These are phyloP conservation scores for roundworm (Caenorhabditis elegans) DNA, from an alignment of 1,140 invertebrate genomes.

Conservation along the genomic window WBcel235 BX284605.5:13031001-13031500, in stretches of 20 bases:
- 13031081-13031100: neutral
- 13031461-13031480: slow-evolving; percentile 58
- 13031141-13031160: slow-evolving; percentile 48
- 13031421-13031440: slow-evolving; percentile 51
- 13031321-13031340: neutral
- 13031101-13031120: slow-evolving; percentile 32
- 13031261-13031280: slow-evolving; percentile 51
- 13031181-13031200: neutral
- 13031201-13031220: slow-evolving; percentile 21
- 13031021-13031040: neutral
- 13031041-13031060: slow-evolving; percentile 17
- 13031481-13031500: slow-evolving; percentile 34
- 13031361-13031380: slow-evolving; percentile 40
- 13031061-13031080: slow-evolving; percentile 20
- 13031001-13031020: slow-evolving; percentile 21
- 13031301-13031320: slow-evolving; percentile 21
- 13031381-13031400: slow-evolving; percentile 43
- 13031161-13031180: slow-evolving; percentile 43
- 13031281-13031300: slow-evolving; percentile 38
- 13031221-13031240: slow-evolving; percentile 53
- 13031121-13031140: slow-evolving; percentile 20
- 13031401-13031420: slow-evolving; percentile 37
- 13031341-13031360: slow-evolving; percentile 45
- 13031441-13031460: slow-evolving; percentile 47
- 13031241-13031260: slow-evolving; percentile 47